Base-by-base conservation (phyloP, 2,888 invertebrate genomes). In the Apantesis nais region DNA sequence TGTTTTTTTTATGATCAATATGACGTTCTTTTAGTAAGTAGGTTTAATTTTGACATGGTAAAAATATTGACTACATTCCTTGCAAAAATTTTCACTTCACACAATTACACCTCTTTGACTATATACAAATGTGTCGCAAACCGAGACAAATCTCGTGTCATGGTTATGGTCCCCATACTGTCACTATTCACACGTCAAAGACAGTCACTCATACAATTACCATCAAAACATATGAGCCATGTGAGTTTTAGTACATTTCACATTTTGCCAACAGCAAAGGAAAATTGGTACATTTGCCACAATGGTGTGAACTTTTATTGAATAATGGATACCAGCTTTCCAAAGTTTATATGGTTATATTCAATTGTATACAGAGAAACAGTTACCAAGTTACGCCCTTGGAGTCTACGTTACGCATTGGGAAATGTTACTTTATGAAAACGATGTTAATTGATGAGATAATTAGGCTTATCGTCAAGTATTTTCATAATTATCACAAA, bases 141-240 rank as follows among this genome's bases (percentile, higher is more conserved):
- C 88, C 86, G 83, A 78, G 80, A 81, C 89, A 83, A 89, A 90
- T 91, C 85, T 84, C 78, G 81, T 80, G 88, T 84, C 85, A 85
- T 81, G 86, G 86, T 83, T 83, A 84, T 85, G 77, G 78, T 67
- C 63, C 70, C 75, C 78, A 80, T 85, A 83, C 74, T 76, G 75
- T 80, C 77, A 77, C 78, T 75, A 78, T 78, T 80, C 78, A 78
- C 75, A 75, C 77, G 77, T 73, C 78, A 77, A 74, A 73, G 67
- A 72, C 52, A 48, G 41, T 48, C 29, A 52, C 37, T 61, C 31
- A 37, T 66, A 55, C 55, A 34, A 58, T 66, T 58, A 64, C 39
- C 22, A 55, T 39, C 34, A 22, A 63, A 39, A 63, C 7, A 62
- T 41, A 11, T 8, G 19, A 52, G 14, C 7, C 34, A 44, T 39